Evolutionary conservation across 2,113 vertebrate species (phyloP), one percentile per base, ranked within the genome.

Genomic region (Pelmatolapia mariae): DNA sequence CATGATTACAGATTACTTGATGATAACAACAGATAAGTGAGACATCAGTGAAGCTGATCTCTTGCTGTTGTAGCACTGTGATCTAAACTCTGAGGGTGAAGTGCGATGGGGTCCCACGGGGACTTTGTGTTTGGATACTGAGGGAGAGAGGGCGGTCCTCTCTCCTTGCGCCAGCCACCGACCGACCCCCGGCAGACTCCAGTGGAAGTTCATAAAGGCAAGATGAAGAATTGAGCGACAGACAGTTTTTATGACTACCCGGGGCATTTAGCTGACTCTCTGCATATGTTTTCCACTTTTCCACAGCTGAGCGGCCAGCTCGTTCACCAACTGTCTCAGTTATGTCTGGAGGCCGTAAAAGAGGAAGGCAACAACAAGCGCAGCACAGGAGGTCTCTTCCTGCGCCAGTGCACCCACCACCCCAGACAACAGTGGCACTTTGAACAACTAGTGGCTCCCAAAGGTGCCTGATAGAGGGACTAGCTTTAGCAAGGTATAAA

Each of bases 141-240:
- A 85, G 45, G 90, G 87, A 0, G 96, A 97, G 82, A 94, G 91
- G 79, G 95, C 97, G 83, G 90, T 97, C 86, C 94, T 98, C 79
- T 95, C 96, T 87, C 96, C 94, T 45, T 98, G 98, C 84, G 93
- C 94, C 3, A 36, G 87, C 57, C 94, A 91, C 53, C 82, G 66
- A 33, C 59, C 92, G 3, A 87, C 90, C 79, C 83, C 86, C 83
- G 92, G 87, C 36, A 92, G 68, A 19, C 96, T 97, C 79, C 96
- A 92, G 90, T 98, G 98, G 98, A 96, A 96, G 83, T 93, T 97
- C 80, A 95, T 95, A 78, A 96, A 98, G 97, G 98, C 97, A 88
- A 90, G 83, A n/a, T 3, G 16, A 33, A 59, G 12, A 47, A 11
- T 9, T 18, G 1, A 29, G 15, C 4, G 5, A 33, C 13, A 66